phyloP scores from a whole-genome alignment of 92 coral and sea anemone genomes.

The Actinernus sp. region DNA sequence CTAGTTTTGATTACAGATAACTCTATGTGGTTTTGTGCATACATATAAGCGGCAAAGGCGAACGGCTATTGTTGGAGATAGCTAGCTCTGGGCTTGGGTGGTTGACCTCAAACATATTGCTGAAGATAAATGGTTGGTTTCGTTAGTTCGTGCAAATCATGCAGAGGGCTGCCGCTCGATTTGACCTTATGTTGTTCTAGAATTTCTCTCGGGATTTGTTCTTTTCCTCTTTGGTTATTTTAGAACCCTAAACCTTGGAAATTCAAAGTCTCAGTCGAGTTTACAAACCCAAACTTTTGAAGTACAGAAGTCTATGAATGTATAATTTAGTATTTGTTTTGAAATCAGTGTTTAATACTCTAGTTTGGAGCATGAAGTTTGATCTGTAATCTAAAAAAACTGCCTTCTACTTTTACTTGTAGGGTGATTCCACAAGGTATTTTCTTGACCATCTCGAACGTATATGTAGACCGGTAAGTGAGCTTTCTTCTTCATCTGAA shows the following conservation, averaged over 20 bases:
- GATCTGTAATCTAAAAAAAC: neutral
- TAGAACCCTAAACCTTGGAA: neutral
- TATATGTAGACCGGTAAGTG: conserved; percentile 95
- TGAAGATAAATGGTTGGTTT: neutral
- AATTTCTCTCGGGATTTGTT: neutral
- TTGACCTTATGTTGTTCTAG: conserved; percentile 3
- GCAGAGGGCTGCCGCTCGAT: conserved; percentile 4
- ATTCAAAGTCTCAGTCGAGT: neutral
- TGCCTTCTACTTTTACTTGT: conserved; percentile 18
- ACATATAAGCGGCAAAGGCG: neutral
- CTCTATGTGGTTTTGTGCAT: neutral
- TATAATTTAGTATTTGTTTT: conserved; percentile 52
- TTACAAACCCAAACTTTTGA: conserved; percentile 26
- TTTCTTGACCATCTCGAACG: conserved; percentile 96
- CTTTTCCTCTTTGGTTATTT: neutral
- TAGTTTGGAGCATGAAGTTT: neutral
- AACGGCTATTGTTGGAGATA: neutral
- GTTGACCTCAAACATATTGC: neutral
- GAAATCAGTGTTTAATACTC: conserved; percentile 9
- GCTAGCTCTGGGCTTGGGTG: neutral
- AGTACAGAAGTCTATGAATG: conserved; percentile 31
- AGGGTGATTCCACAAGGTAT: conserved; percentile 99
- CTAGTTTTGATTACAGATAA: conserved; percentile 1
- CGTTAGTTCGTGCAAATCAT: neutral
- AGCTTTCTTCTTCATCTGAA: conserved; percentile 20